Percentiles rank a stretch among this genome's conserved stretches.
These are phyloP conservation scores for Chaetophractus vellerosus DNA, from an alignment of 2,797 vertebrate genomes.

Conservation along the genomic window DNA sequence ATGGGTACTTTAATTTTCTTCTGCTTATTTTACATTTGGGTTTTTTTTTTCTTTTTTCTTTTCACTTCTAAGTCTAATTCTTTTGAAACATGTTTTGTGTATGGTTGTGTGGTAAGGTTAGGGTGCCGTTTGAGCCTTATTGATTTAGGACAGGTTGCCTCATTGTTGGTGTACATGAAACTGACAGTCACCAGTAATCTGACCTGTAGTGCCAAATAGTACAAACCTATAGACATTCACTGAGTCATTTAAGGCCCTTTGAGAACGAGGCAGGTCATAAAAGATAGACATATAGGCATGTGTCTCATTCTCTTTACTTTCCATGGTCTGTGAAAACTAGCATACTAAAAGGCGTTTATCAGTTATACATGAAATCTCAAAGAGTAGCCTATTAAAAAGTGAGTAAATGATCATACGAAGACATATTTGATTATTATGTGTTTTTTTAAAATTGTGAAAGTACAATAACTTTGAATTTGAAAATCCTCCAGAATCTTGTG, in stretches of 20 bases:
- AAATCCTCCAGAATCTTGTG: slow-evolving; percentile 82
- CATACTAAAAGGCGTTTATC: background rate
- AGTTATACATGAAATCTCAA: background rate
- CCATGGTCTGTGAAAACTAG: background rate
- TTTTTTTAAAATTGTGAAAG: slow-evolving; percentile 62
- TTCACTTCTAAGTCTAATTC: background rate
- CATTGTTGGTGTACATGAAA: background rate
- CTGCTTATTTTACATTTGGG: background rate
- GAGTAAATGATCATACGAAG: background rate
- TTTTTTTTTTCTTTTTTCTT: background rate
- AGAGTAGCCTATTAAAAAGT: slow-evolving; percentile 8
- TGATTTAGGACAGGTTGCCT: background rate
- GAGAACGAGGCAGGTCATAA: slow-evolving; percentile 35
- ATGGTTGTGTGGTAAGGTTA: background rate
- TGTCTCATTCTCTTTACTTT: background rate
- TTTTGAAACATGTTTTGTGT: background rate
- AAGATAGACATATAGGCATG: background rate
- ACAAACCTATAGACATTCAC: background rate
- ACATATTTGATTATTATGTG: background rate
- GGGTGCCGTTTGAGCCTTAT: slow-evolving; percentile 24
- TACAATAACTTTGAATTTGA: slow-evolving; percentile 78
- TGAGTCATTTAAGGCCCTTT: background rate
- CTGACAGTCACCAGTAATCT: slow-evolving; percentile 17
- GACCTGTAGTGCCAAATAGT: slow-evolving; percentile 14
- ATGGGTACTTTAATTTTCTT: slow-evolving; percentile 17